phyloP scores from a whole-genome alignment of 2,797 vertebrate species.

The Podarcis lilfordi region DNA sequence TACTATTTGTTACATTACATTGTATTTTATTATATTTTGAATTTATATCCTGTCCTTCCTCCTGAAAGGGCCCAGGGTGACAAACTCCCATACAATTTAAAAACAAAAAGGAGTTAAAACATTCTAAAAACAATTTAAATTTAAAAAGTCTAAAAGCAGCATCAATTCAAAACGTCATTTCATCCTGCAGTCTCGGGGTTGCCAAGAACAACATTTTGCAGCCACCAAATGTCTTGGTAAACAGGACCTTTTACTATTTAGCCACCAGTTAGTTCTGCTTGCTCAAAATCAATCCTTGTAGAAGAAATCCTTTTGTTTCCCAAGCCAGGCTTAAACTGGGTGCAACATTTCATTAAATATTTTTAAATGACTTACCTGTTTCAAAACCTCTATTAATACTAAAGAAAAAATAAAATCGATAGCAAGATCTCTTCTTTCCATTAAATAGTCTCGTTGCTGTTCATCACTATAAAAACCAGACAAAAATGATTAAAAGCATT shows the following conservation, averaged over 20 bases:
- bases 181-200: not conserved
- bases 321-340: not conserved
- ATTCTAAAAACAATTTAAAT: too few relatives aligned
- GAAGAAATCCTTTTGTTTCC: too few relatives aligned
- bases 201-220: not conserved
- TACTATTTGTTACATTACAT: not conserved
- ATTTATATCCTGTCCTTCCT: too few relatives aligned
- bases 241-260: too few relatives aligned
- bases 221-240: not conserved
- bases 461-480: conserved; percentile 89
- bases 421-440: conserved; percentile 97
- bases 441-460: conserved; percentile 96
- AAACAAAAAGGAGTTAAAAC: too few relatives aligned
- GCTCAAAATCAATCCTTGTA: not conserved
- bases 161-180: too few relatives aligned
- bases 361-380: conserved; percentile 86
- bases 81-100: too few relatives aligned
- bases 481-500: conserved; percentile 46
- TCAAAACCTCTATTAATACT: conserved; percentile 98
- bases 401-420: conserved; percentile 99
- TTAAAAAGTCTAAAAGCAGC: too few relatives aligned
- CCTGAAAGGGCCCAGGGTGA: too few relatives aligned
- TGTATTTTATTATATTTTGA: too few relatives aligned
- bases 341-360: not conserved
- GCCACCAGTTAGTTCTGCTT: not conserved